Base-by-base conservation (phyloP, 2,888 invertebrate species). In the Andricus curvator region DNA sequence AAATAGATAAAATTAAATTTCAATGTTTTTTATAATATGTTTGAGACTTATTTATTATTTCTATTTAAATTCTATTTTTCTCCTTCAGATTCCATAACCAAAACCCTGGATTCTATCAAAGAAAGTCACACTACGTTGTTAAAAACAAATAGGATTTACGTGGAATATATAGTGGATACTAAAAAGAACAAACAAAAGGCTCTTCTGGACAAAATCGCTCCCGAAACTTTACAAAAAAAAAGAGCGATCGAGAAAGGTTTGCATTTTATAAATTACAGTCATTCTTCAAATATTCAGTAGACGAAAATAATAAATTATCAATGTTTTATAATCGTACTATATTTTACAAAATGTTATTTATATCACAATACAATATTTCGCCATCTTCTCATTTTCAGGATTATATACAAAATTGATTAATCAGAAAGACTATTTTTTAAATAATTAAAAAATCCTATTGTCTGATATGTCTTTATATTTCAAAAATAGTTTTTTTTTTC, bases 61-160 rank as follows among this genome's bases (percentile, higher is more conserved):
- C 6, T 25, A 25, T 25, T 64, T 64, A 64, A n/a, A 64, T 64
- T 64, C 4, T 2, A 29, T 64, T 17, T 22, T 17, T 48, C 48
- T 2, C 2, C 13, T 94, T 84, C 92, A 95, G 94, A 91, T 87
- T 92, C 93, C 80, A 92, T 94, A 87, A 92, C 92, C 51, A 84
- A 87, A 37, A 93, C 93, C 78, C 89, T 93, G 67, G 88, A 91
- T 81, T 93, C 93, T 78, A 88, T 94, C 68, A 91, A 92, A 33
- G 84, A 88, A 48, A 88, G 92, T 78, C 94, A 94, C 82, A 92
- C 90, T 68, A 91, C 93, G 80, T 89, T 95, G 62, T 88, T 94
- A 81, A 93, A 93, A 88, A 89, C 93, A n/a, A 94, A 94, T 86
- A 90, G 93, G 78, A 92, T 93, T 25, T 85, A 94, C 70, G 93